Evolutionary conservation across 2,113 vertebrate genomes (phyloP), one percentile per base, ranked within the genome.

Genomic region (Cepphus grylle): DNA sequence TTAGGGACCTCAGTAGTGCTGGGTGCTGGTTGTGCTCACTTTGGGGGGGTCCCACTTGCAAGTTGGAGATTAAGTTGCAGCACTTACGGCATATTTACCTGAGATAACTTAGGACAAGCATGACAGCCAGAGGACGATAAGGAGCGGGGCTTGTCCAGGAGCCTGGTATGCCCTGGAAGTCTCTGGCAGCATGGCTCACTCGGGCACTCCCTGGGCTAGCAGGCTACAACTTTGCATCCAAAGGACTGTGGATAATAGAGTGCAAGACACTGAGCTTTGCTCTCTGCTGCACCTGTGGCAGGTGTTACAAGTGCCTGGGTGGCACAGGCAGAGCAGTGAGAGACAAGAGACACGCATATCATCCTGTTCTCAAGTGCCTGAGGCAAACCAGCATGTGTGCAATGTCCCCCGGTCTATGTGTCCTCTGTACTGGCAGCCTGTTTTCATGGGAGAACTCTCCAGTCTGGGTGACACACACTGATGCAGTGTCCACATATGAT

Each of bases 51-150:
- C 36, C 12, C 36, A 2, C 26, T 76, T 40, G 12, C 52, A 43
- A 50, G 8, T 3, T 26, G 40, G 69, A 73, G 29, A 40, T 47
- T 43, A 38, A n/a, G 15, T 71, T 66, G 45, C 43, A 79, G 52
- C n/a, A 16, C 29, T 61, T 12, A 5, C 0, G 6, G 38, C 65
- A 85, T 23, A 76, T 32, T 59, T 79, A 25, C 27, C 25, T 5
- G 13, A 42, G 16, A 9, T 26, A 29, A 12, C 15, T 85, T 15
- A 40, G 53, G 53, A n/a, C 36, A 69, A 23, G 27, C 3, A 4
- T 0, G 0, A 15, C 22, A 67, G n/a, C 23, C 15, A 4, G 59
- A 36, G 25, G 25, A 34, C 4, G 6, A 32, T 9, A 25, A 10
- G 40, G 27, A 82, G 45, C 11, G 0, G 9, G 47, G 70, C 32